These are phyloP conservation scores for Sinonovacula constricta DNA, from an alignment of 1,140 invertebrate genomes.

Conservation along the genomic window DNA sequence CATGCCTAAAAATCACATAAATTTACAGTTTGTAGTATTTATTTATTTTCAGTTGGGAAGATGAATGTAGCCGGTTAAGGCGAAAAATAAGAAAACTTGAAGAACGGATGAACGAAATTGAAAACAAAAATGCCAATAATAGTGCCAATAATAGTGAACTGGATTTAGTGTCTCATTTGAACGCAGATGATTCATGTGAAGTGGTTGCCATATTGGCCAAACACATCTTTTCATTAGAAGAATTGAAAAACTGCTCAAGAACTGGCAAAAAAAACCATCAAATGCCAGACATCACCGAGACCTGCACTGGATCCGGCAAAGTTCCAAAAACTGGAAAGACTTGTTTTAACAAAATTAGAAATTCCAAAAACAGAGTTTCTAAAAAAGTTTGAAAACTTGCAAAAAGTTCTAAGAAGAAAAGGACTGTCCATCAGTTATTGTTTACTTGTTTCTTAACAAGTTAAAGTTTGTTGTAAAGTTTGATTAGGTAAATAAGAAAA, in stretches of 20 bases:
- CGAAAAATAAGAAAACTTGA: constrained; percentile 20
- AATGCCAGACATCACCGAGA: neutral
- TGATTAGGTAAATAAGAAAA: too few species aligned
- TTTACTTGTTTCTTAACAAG: too few species aligned
- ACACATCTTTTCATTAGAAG: constrained; percentile 7
- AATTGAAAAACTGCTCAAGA: constrained; percentile 4
- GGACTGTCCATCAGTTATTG: too few species aligned
- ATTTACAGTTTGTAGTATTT: constrained; percentile 13
- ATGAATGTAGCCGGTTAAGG: neutral
- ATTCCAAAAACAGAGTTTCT: neutral
- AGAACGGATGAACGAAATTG: constrained; percentile 7
- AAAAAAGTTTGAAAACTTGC: constrained; percentile 33
- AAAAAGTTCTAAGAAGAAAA: constrained; percentile 20
- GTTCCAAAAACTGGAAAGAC: constrained; percentile 1
- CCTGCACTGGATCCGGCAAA: constrained; percentile 16
- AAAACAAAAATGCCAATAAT: neutral
- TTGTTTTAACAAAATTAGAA: neutral
- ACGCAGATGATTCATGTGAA: neutral
- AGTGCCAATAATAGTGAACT: neutral
- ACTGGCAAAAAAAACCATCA: constrained; percentile 13
- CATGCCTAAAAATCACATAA: constrained; percentile 11
- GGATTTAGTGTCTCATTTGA: constrained; percentile 2
- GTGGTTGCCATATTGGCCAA: constrained; percentile 4
- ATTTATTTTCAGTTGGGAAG: constrained; percentile 17
- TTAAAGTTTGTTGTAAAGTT: too few species aligned